A percentile compares a stretch with the other conserved stretches of the same genome.
Evolutionary conservation across 2,113 vertebrate species (phyloP).

Genomic region (Pterocles gutturalis): DNA sequence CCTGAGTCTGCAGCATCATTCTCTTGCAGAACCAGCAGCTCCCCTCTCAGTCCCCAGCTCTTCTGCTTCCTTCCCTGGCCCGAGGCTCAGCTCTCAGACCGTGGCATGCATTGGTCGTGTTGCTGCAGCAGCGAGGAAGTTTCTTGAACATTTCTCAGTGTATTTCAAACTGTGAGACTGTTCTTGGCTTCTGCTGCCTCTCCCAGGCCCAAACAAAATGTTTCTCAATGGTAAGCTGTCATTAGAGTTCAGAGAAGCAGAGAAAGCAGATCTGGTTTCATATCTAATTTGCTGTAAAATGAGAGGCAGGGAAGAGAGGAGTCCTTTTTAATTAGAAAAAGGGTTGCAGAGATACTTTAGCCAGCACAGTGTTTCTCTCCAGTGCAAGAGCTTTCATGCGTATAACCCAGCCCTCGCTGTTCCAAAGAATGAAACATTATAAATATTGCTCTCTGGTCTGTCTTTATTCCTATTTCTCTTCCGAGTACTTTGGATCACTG

Average conservation of each 20-base stretch:
- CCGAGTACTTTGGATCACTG: background rate
- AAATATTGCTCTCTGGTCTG: background rate
- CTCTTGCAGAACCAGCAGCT: background rate
- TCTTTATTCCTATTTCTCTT: background rate
- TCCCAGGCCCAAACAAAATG: slow-evolving; percentile 42
- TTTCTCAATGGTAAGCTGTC: slow-evolving; percentile 48
- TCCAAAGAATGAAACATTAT: slow-evolving; percentile 23
- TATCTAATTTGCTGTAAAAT: slow-evolving; percentile 57
- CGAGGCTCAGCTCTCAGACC: background rate
- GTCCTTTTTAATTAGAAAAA: slow-evolving; percentile 54
- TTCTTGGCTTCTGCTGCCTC: slow-evolving; percentile 27
- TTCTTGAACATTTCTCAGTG: background rate
- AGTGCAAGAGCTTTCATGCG: background rate
- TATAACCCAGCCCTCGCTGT: slow-evolving; percentile 16
- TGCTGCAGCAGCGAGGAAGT: background rate
- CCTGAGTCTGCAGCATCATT: background rate
- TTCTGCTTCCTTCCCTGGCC: background rate
- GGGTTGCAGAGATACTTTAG: background rate
- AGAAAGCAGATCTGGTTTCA: slow-evolving; percentile 60
- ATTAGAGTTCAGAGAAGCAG: slow-evolving; percentile 9
- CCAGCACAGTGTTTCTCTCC: background rate
- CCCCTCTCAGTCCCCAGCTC: background rate
- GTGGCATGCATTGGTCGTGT: accelerated
- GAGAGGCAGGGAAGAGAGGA: slow-evolving; percentile 52
- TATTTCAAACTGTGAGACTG: background rate